Base-by-base conservation (phyloP, 1,140 invertebrate genomes). In the Drosophila fuyamai region DNA sequence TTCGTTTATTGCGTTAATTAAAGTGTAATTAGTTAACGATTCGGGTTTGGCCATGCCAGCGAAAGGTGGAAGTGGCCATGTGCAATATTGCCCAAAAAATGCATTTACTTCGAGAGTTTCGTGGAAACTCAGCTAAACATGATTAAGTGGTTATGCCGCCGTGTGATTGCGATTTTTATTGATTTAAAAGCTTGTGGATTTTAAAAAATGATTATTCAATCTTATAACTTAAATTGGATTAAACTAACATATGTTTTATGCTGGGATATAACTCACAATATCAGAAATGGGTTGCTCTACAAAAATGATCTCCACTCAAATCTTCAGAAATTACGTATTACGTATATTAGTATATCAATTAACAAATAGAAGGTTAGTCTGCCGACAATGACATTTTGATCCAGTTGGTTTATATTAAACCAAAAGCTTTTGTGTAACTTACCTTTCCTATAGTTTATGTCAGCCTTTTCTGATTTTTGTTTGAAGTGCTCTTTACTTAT, bases 21-120 rank as follows among this genome's bases (percentile, higher is more conserved):
- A 77, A 62, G 79, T 67, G 56, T 89, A 86, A 86, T 86, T 86
- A 86, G 82, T 88, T 77, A 51, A 48, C 61, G 63, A 65, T 66
- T 57, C 60, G 55, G 51, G 51, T 16, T 14, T 71, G 76, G 67
- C 83, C 79, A 82, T 73, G 76, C 76, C 51, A 79, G 83, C 83
- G 83, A 86, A 86, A 86, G 83, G 83, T 88, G 83, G 83, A 86
- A 86, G 83, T 86, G 62, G 56, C 35, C 63, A 29, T 51, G 14
- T 27, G 35, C 46, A 63, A 44, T 57, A 63, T 80, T 74, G 41
- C 38, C 35, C 55, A 66, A 63, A 68, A 68, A 79, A 43, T 54
- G 50, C 46, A 66, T 51, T 73, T 67, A 53, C 41, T 51, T 41
- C n/a, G 32, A 50, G 46, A 67, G 46, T 36, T 50, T 23, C 8